Evolutionary conservation across 2,888 invertebrate species (phyloP).

Genomic region (Chrysolina americana): DNA sequence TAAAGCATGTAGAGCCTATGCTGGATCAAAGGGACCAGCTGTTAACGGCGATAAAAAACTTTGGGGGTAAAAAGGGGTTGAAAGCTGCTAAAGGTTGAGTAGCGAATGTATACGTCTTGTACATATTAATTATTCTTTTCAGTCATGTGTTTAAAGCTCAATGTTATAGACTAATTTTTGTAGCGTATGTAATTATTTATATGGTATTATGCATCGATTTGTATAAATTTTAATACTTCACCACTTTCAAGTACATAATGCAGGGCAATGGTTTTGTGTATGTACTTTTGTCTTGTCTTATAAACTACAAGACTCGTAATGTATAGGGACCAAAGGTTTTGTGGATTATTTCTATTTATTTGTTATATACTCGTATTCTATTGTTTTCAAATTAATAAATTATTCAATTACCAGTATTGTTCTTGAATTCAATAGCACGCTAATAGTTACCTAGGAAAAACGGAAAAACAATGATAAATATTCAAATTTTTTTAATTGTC

Average conservation of each 20-base stretch:
- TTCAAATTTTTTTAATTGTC: too few relatives aligned
- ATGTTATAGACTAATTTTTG: slow-evolving; percentile 30
- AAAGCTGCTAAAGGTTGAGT: slow-evolving; percentile 60
- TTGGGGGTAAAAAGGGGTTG: slow-evolving; percentile 72
- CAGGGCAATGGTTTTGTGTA: slow-evolving; percentile 33
- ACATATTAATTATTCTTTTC: slow-evolving; percentile 19
- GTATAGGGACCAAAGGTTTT: slow-evolving; percentile 69
- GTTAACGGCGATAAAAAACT: slow-evolving; percentile 80
- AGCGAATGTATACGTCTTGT: slow-evolving; percentile 11
- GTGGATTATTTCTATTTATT: slow-evolving; percentile 67
- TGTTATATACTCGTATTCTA: slow-evolving; percentile 56
- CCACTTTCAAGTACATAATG: slow-evolving; percentile 38
- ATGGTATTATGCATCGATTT: slow-evolving; percentile 13
- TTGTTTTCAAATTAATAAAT: slow-evolving; percentile 52
- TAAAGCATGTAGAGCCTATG: slow-evolving; percentile 52
- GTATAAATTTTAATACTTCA: slow-evolving; percentile 33
- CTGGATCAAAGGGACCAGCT: slow-evolving; percentile 78
- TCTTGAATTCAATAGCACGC: not conserved
- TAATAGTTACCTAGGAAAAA: too few relatives aligned
- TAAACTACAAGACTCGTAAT: slow-evolving; percentile 50
- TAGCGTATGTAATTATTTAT: slow-evolving; percentile 24
- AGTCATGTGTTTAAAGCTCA: slow-evolving; percentile 32
- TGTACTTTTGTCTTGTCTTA: slow-evolving; percentile 36
- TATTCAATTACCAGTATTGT: slow-evolving; percentile 46
- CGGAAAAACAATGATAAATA: too few relatives aligned